phyloP scores from a whole-genome alignment of 2,797 vertebrate genomes.

The Tragopan temminckii region DNA sequence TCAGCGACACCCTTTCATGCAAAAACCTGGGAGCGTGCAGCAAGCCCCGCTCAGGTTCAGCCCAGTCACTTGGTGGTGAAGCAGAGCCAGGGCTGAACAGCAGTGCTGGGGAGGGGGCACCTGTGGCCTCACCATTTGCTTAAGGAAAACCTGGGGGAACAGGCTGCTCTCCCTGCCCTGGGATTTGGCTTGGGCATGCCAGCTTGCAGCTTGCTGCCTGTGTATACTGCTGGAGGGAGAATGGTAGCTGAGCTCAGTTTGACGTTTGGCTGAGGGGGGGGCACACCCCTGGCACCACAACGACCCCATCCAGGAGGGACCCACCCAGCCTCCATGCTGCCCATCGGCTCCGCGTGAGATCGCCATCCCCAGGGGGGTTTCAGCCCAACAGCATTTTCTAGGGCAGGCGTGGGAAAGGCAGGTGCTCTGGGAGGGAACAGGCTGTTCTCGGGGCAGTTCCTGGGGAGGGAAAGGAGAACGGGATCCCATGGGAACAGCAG shows the following conservation, averaged over 20 bases:
- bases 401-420: conserved; percentile 56
- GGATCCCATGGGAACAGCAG: conserved; percentile 56
- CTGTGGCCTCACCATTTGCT: not conserved
- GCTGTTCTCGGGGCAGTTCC: conserved; percentile 65
- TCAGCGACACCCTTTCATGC: conserved; percentile 12
- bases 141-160: not conserved
- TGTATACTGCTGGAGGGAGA: not conserved
- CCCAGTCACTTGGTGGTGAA: fast-evolving
- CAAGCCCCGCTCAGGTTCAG: not conserved
- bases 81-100: not conserved
- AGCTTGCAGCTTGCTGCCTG: not conserved
- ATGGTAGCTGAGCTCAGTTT: not conserved
- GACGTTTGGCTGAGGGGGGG: not conserved
- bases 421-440: conserved; percentile 64
- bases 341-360: fast-evolving
- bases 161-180: not conserved
- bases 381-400: not conserved
- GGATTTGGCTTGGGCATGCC: not conserved
- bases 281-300: not conserved
- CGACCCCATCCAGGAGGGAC: not conserved
- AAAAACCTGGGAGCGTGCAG: fast-evolving
- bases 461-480: conserved; percentile 51
- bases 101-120: not conserved
- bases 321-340: fast-evolving
- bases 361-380: not conserved